Evolutionary conservation across 2,797 vertebrate species (phyloP).

Genomic region (Momotus momota): DNA sequence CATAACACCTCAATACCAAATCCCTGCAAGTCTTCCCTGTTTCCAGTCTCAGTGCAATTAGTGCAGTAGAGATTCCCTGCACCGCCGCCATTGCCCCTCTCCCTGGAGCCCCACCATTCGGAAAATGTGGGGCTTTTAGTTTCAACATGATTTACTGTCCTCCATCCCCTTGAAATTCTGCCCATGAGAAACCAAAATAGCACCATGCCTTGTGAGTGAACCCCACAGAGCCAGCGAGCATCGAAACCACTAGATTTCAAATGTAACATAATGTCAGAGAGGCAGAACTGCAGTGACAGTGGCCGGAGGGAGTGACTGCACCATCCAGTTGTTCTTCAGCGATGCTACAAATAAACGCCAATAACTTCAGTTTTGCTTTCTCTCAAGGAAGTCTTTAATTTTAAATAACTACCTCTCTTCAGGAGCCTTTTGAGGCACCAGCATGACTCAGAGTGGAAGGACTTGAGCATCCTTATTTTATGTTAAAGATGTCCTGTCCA

Average conservation of each 20-base stretch:
- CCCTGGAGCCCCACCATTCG: background rate
- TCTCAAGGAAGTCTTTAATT: constrained; percentile 22
- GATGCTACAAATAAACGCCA: constrained; percentile 48
- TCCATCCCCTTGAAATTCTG: background rate
- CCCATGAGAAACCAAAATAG: constrained; percentile 37
- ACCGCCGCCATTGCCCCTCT: background rate
- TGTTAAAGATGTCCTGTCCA: background rate
- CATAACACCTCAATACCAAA: background rate
- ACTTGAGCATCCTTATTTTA: background rate
- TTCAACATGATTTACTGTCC: background rate
- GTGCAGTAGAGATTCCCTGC: background rate
- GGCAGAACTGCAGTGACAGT: constrained; percentile 40
- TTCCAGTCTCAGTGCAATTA: background rate
- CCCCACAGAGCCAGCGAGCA: background rate
- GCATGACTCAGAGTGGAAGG: background rate
- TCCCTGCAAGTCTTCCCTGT: background rate
- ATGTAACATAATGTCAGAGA: background rate
- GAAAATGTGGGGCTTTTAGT: background rate
- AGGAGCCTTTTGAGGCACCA: background rate
- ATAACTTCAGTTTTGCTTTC: constrained; percentile 36
- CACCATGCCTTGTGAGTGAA: constrained; percentile 39
- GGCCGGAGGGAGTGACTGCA: constrained; percentile 37
- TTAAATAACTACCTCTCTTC: background rate
- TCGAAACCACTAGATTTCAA: constrained; percentile 21
- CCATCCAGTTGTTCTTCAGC: background rate